phyloP scores from a whole-genome alignment of 2,113 vertebrate genomes.

The Astur gentilis region DNA sequence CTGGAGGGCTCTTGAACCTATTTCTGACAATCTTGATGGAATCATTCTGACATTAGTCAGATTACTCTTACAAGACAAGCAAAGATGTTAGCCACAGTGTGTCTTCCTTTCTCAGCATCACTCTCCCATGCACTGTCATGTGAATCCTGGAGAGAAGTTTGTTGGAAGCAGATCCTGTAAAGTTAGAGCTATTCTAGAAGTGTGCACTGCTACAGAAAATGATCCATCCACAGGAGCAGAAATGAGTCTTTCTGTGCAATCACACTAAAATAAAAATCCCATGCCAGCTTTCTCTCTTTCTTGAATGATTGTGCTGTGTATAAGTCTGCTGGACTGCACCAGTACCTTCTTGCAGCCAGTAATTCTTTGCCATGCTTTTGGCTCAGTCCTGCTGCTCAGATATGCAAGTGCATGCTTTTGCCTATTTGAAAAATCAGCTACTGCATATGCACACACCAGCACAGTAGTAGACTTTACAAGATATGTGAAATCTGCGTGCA shows the following conservation, averaged over 20 bases:
- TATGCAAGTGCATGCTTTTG: background rate
- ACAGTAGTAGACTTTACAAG: background rate
- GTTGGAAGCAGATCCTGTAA: conserved; percentile 47
- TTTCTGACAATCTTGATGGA: conserved; percentile 61
- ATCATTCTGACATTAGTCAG: conserved; percentile 60
- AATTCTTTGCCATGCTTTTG: background rate
- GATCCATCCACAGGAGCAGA: conserved; percentile 5
- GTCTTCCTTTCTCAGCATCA: conserved; percentile 68
- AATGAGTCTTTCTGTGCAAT: background rate
- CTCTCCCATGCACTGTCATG: background rate
- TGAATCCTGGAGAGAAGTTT: conserved; percentile 56
- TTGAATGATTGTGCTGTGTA: background rate
- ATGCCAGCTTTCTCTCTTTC: background rate
- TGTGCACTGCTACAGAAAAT: background rate
- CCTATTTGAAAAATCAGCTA: background rate
- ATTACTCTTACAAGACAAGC: conserved; percentile 54
- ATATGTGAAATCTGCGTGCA: background rate
- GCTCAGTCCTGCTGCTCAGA: background rate
- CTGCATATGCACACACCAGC: background rate
- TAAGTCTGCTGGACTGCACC: background rate
- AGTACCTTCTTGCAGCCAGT: background rate
- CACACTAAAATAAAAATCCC: background rate
- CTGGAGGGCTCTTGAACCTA: conserved; percentile 56
- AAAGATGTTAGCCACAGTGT: conserved; percentile 40
- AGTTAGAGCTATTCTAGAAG: conserved; percentile 18